These are phyloP conservation scores for Casuarius casuarius DNA, from an alignment of 2,113 vertebrate species.

Conservation along the genomic window DNA sequence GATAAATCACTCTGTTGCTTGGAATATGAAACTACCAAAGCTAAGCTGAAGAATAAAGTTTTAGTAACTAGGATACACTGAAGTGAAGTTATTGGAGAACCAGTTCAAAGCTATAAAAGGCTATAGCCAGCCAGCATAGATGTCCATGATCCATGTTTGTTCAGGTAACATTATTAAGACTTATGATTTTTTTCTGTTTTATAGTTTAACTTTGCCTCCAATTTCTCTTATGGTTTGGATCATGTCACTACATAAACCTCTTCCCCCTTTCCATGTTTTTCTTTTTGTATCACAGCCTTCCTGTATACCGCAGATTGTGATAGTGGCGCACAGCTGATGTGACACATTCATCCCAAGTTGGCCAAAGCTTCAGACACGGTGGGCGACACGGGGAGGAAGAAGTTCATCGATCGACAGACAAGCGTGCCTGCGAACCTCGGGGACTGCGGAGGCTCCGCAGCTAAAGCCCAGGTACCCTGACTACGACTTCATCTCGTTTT, in stretches of 20 bases:
- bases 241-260: not conserved
- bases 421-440: not conserved
- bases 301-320: not conserved
- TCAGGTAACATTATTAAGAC: not conserved
- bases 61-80: not conserved
- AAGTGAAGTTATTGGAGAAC: not conserved
- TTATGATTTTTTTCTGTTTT: not conserved
- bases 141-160: fast-evolving
- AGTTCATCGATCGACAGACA: not conserved
- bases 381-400: not conserved
- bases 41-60: not conserved
- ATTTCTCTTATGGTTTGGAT: not conserved
- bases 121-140: not conserved
- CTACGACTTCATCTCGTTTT: not conserved
- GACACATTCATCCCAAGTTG: not conserved
- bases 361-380: not conserved
- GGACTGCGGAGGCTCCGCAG: not conserved
- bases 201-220: not conserved
- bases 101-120: not conserved
- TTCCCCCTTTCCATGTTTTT: not conserved
- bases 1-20: not conserved
- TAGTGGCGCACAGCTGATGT: not conserved
- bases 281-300: not conserved
- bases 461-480: not conserved
- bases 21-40: not conserved